Base-by-base conservation (phyloP, 2,888 invertebrate genomes). In the Cheilosia grossa region DNA sequence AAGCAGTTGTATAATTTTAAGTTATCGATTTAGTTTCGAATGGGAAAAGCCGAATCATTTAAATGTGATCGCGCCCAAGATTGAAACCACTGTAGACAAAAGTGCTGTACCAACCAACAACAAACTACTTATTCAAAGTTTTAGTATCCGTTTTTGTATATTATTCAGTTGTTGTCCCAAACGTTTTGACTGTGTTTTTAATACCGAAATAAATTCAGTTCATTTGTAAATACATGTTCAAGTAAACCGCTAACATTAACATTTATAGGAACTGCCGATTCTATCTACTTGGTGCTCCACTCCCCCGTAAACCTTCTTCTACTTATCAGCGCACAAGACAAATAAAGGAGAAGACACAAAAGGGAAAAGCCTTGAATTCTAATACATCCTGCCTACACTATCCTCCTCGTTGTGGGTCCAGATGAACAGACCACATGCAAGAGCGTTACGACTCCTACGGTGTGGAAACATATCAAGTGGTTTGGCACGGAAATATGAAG, bases 321-420 rank as follows among this genome's bases (percentile, higher is more conserved):
- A 19, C 21, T 13, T 10, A 49, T 7, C 9, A 49, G 4, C 19
- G 27, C 2, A 15, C 56, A 19, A 19, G 17, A 63, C 42, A 72
- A 56, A 37, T 19, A 40, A 67, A 66, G 49, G 27, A 44, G 54
- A 54, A 9, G 17, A 64, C 15, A 53, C n/a, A 1, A 53, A 63
- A 54, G 72, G n/a, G n/a, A n/a, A n/a, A n/a, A n/a, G 42, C 72
- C 77, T 72, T 82, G 82, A 73, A 72, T 74, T 54, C 64, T 49
- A 61, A 13, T 51, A 59, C n/a, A 67, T 61, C 49, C 74, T 74
- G 63, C 69, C 73, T 47, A 67, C 78, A 69, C 67, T 49, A 42
- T 67, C 40, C 61, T 73, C 44, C 54, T 66, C 37, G 21, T 53
- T 24, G 7, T 9, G 42, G 15, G 44, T 44, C 40, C 15, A 19